phyloP scores from a whole-genome alignment of 1,140 invertebrate species.

The Bombus pyrosoma region DNA sequence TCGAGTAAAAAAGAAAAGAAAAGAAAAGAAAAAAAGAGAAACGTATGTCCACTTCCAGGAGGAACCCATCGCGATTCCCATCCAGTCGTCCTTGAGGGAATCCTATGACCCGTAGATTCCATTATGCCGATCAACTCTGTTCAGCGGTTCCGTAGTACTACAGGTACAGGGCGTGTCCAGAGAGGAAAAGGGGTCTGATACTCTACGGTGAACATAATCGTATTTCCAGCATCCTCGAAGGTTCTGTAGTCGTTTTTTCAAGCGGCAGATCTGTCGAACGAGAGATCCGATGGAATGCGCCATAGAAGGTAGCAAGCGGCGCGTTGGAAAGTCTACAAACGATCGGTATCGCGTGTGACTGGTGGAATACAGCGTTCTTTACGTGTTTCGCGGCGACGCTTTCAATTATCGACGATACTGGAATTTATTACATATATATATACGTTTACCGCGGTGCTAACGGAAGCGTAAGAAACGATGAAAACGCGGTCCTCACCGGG shows the following conservation, averaged over 20 bases:
- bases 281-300: slow-evolving; percentile 37
- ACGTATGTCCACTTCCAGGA: background rate
- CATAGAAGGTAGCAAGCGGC: slow-evolving; percentile 19
- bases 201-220: slow-evolving; percentile 22
- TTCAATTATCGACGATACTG: slow-evolving; percentile 48
- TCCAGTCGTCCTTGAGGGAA: slow-evolving; percentile 41
- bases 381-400: slow-evolving; percentile 44
- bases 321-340: slow-evolving; percentile 8
- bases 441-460: background rate
- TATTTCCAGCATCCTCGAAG: slow-evolving; percentile 27
- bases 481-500: background rate
- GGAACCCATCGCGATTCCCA: slow-evolving; percentile 13
- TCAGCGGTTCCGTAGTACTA: background rate
- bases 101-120: slow-evolving; percentile 44
- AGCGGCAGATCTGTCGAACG: background rate
- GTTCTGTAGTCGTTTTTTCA: slow-evolving; percentile 12
- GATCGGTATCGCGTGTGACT: slow-evolving; percentile 49
- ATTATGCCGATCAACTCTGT: slow-evolving; percentile 40
- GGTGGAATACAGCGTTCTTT: slow-evolving; percentile 33
- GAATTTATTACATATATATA: slow-evolving; percentile 30
- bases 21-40: background rate
- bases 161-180: slow-evolving; percentile 14
- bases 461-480: background rate
- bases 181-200: background rate
- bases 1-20: background rate